Evolutionary conservation across 2,888 invertebrate species (phyloP).

Genomic region (Agrilus mali): DNA sequence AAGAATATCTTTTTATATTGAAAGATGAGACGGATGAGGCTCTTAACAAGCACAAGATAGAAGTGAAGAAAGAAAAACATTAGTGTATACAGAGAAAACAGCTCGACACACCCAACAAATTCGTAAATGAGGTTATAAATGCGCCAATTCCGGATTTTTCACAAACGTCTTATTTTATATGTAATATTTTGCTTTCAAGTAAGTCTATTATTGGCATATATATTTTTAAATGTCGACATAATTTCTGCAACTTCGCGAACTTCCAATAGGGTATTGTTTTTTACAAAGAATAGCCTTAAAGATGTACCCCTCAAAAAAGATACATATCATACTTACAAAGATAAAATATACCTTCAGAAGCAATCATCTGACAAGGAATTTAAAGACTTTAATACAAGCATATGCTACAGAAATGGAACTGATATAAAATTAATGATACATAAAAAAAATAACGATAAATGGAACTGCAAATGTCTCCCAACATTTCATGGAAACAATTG

Average conservation of each 20-base stretch:
- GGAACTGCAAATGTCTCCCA: conserved; percentile 42
- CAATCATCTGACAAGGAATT: conserved; percentile 22
- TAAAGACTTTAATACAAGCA: conserved; percentile 32
- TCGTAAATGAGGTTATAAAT: too few relatives aligned
- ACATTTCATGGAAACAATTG: conserved; percentile 55
- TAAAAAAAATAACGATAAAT: conserved; percentile 24
- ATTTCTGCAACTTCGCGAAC: background rate
- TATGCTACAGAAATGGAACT: conserved; percentile 33
- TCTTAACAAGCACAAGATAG: too few relatives aligned
- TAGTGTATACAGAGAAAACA: too few relatives aligned
- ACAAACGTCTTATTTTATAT: too few relatives aligned
- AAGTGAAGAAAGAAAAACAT: too few relatives aligned
- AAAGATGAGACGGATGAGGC: too few relatives aligned
- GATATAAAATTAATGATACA: conserved; percentile 29
- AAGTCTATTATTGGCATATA: too few relatives aligned
- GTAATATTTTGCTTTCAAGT: too few relatives aligned
- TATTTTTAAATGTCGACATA: too few relatives aligned
- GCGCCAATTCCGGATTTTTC: too few relatives aligned
- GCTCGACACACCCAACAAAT: too few relatives aligned
- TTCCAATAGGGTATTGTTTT: conserved; percentile 9
- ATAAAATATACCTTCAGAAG: conserved; percentile 19
- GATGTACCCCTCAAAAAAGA: conserved; percentile 8
- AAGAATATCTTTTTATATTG: too few relatives aligned
- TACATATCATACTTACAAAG: conserved; percentile 25
- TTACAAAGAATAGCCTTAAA: conserved; percentile 3